Evolutionary conservation across 2,797 vertebrate genomes (phyloP).

Genomic region (Carduelis carduelis): DNA sequence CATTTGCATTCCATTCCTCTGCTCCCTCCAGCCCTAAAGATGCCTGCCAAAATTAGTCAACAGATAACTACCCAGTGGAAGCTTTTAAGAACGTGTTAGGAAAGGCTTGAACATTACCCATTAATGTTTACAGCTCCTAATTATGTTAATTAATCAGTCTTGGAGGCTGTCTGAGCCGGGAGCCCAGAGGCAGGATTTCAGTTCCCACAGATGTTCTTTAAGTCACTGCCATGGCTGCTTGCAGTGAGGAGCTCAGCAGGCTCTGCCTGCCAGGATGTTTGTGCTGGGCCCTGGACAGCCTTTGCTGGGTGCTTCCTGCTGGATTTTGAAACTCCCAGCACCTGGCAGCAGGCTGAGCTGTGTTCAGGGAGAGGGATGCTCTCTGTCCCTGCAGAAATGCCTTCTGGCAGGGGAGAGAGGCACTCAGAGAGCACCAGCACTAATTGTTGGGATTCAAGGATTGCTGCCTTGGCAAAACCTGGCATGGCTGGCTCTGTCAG

Average conservation of each 20-base stretch:
- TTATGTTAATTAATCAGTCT: conserved; percentile 56
- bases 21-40: conserved; percentile 17
- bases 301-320: neutral
- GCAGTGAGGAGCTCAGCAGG: neutral
- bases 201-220: neutral
- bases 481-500: neutral
- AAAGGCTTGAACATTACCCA: neutral
- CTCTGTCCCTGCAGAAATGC: neutral
- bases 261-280: neutral
- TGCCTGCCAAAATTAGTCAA: conserved; percentile 25
- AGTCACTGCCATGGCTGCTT: neutral
- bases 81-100: neutral
- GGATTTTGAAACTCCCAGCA: neutral
- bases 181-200: conserved; percentile 37
- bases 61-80: neutral
- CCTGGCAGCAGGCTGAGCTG: neutral
- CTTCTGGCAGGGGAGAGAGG: neutral
- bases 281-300: neutral
- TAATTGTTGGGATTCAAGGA: neutral
- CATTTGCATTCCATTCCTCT: neutral
- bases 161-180: neutral
- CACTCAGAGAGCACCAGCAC: neutral
- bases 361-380: neutral
- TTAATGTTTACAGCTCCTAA: conserved; percentile 42
- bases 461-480: neutral